phyloP scores from a whole-genome alignment of 2,888 invertebrate genomes.

The Himalopsyche tibetana region DNA sequence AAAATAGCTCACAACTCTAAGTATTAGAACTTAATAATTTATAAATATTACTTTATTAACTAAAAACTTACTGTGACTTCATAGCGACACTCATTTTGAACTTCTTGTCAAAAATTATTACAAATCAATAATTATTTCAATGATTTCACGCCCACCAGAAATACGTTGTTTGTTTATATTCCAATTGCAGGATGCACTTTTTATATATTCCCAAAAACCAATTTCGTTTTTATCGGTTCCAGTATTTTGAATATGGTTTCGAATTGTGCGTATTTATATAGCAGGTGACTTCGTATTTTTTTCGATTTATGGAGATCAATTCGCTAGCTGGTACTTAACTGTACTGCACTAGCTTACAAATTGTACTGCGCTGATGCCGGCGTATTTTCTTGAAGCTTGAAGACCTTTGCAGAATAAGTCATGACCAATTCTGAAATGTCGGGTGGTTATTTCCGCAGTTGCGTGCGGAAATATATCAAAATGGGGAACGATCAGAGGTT shows the following conservation, averaged over 20 bases:
- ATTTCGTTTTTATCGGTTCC: background rate
- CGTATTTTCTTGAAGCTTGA: conserved; percentile 10
- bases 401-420: conserved; percentile 26
- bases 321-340: background rate
- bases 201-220: background rate
- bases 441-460: background rate
- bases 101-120: background rate
- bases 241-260: background rate
- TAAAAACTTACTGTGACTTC: conserved; percentile 56
- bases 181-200: background rate
- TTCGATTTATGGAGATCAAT: conserved; percentile 18
- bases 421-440: conserved; percentile 34
- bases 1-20: no score
- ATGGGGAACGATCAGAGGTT: no score
- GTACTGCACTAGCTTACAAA: conserved; percentile 7
- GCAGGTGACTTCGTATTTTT: background rate
- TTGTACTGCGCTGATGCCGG: background rate
- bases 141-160: conserved; percentile 1
- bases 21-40: background rate
- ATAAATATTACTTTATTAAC: background rate
- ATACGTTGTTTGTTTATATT: conserved; percentile 3
- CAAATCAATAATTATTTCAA: conserved; percentile 1
- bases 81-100: conserved; percentile 59
- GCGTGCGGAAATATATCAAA: background rate
- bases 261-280: background rate